Evolutionary conservation across 2,888 invertebrate genomes (phyloP).

Genomic region (Opisthograptis luteolata): DNA sequence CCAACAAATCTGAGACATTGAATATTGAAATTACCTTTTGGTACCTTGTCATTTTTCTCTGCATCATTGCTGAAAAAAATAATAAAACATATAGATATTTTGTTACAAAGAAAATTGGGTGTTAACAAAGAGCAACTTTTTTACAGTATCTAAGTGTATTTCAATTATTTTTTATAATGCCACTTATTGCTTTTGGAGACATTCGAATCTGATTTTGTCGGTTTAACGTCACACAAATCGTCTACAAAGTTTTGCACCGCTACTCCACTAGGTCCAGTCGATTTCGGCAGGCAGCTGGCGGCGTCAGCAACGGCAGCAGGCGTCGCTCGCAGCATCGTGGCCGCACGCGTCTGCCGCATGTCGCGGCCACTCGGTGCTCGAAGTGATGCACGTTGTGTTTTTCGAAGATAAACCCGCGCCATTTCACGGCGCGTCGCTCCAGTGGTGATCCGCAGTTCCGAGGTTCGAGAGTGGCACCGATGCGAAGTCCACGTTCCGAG

Average conservation of each 20-base stretch:
- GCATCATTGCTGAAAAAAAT: slow-evolving; percentile 74
- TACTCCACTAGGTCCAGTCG: slow-evolving; percentile 49
- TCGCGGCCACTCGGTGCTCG: slow-evolving; percentile 22
- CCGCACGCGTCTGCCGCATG: too few species aligned
- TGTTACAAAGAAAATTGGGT: neutral
- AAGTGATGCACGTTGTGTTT: slow-evolving; percentile 9
- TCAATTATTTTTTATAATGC: slow-evolving; percentile 23
- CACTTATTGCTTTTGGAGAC: slow-evolving; percentile 22
- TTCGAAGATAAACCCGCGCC: slow-evolving; percentile 8
- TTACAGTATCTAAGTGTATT: slow-evolving; percentile 1
- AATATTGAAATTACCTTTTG: slow-evolving; percentile 68
- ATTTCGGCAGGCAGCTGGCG: slow-evolving; percentile 2
- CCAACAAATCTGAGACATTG: too few species aligned
- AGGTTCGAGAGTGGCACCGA: slow-evolving; percentile 18
- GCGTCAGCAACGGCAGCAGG: too few species aligned
- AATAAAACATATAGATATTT: slow-evolving; percentile 29
- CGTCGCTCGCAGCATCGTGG: neutral
- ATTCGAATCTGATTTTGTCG: slow-evolving; percentile 18
- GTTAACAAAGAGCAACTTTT: slow-evolving; percentile 3
- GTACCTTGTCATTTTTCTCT: slow-evolving; percentile 68
- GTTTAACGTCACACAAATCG: slow-evolving; percentile 48
- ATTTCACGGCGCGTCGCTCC: slow-evolving; percentile 7
- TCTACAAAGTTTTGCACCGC: slow-evolving; percentile 85
- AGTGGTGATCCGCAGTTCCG: slow-evolving; percentile 22
- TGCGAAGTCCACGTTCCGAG: slow-evolving; percentile 23